Evolutionary conservation across 2,888 invertebrate species (phyloP), one percentile per base, ranked within the genome.

Genomic region (Drosophila differens): DNA sequence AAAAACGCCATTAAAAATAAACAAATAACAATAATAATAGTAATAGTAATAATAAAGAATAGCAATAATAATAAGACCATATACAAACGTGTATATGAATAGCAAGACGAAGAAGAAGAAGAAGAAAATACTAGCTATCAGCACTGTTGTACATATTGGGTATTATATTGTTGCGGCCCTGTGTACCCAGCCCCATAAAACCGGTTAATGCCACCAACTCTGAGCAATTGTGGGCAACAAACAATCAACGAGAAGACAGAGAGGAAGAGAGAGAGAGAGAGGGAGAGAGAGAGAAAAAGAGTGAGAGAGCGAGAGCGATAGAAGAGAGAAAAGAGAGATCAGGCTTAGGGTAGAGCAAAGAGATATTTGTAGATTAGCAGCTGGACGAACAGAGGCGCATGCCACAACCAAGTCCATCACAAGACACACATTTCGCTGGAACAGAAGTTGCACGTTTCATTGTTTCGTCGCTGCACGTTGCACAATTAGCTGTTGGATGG

Each of bases 391-490:
- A 12, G 49, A 71, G 70, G 66, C 79, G 70, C 79, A 74, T 78
- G 79, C 79, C 77, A 77, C 4, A 25, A 6, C 60, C 59, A 71
- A 44, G 49, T 78, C 74, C 65, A 78, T 58, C 55, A 74, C 52
- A 33, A 63, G 65, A 35, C 65, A 67, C 77, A 78, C 77, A 77
- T 62, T 76, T 76, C 39, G 60, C 59, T 71, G 70, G 73, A 86
- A 86, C 87, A 87, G 84, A 84, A 86, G 84, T 84, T 74, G 73
- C 73, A 73, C 77, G 68, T 80, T 71, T 59, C 76, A 16, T 25
- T 47, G 47, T 47, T 25, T 25, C 28, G 25, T 47, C 47, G 69
- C 57, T 63, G 68, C 62, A 62, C 70, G 84, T 74, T 74, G 61
- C 69, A 69, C 71, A 63, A 53, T 32, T 25, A 55, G 28, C 19